phyloP scores from a whole-genome alignment of 2,113 vertebrate species.

The Coryphaenoides rupestris region DNA sequence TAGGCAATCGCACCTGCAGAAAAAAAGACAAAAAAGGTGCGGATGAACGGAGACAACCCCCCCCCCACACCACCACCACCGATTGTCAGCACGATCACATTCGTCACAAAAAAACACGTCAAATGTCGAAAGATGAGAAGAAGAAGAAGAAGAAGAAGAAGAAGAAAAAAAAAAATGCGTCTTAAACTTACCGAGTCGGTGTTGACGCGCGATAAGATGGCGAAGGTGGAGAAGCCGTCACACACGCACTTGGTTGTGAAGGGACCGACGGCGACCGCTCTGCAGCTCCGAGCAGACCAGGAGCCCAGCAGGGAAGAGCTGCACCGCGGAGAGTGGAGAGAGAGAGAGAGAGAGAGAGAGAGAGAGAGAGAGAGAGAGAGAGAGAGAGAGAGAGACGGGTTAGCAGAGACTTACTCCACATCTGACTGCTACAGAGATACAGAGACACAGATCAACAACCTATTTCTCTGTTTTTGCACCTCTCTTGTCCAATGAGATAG shows the following conservation, averaged over 20 bases:
- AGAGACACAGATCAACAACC: too few species aligned
- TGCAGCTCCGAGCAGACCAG: constrained; percentile 96
- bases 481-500: too few species aligned
- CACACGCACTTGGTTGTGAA: constrained; percentile 94
- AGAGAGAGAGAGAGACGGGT: constrained; percentile 3
- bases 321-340: constrained; percentile 62
- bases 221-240: constrained; percentile 96
- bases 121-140: too few species aligned
- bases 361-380: constrained; percentile 16
- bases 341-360: constrained; percentile 41
- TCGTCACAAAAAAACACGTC: background rate
- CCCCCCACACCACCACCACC: too few species aligned
- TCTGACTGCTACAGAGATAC: background rate
- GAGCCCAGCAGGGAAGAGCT: constrained; percentile 87
- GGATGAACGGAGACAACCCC: constrained; percentile 19
- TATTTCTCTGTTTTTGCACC: too few species aligned
- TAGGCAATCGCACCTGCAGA: constrained; percentile 35
- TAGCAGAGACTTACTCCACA: background rate
- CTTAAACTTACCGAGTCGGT: constrained; percentile 88
- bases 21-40: constrained; percentile 64
- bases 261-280: constrained; percentile 89
- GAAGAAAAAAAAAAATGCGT: background rate
- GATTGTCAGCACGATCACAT: too few species aligned
- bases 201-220: constrained; percentile 94
- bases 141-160: too few species aligned